A percentile compares a stretch with the other conserved stretches of the same genome.
phyloP scores from a whole-genome alignment of 2,113 vertebrate genomes.

The Callocephalon fimbriatum region DNA sequence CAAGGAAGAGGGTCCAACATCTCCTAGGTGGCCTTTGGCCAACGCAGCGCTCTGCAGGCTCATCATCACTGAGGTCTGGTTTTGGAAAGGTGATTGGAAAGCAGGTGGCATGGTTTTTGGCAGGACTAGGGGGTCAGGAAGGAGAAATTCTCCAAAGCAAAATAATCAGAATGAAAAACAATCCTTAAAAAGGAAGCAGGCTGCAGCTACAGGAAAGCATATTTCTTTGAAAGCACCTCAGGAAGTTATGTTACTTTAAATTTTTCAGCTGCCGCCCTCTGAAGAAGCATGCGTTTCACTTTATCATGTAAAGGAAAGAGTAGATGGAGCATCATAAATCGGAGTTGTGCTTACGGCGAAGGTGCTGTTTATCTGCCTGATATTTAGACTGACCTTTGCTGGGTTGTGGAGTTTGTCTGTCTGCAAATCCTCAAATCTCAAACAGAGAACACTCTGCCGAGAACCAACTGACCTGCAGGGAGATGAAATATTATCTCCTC shows the following conservation, averaged over 20 bases:
- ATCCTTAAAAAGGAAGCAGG: neutral
- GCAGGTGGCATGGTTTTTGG: neutral
- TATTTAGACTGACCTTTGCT: slow-evolving; percentile 81
- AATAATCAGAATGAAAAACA: neutral
- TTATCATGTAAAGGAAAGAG: slow-evolving; percentile 59
- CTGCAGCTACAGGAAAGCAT: slow-evolving; percentile 52
- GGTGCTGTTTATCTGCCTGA: slow-evolving; percentile 73
- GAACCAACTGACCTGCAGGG: slow-evolving; percentile 61
- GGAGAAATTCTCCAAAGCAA: slow-evolving; percentile 45
- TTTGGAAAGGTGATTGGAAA: neutral
- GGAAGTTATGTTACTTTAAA: slow-evolving; percentile 65
- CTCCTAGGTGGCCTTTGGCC: neutral
- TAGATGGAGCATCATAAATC: slow-evolving; percentile 58
- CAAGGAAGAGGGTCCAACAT: neutral
- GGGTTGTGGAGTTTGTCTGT: slow-evolving; percentile 78
- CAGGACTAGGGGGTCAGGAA: neutral
- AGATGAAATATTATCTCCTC: slow-evolving; percentile 73
- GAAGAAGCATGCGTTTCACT: slow-evolving; percentile 5
- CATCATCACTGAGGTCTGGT: neutral
- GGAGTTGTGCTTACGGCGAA: slow-evolving; percentile 49
- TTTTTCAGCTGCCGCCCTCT: slow-evolving; percentile 19
- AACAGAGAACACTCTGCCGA: slow-evolving; percentile 68
- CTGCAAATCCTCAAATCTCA: slow-evolving; percentile 77
- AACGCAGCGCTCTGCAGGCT: rapidly evolving
- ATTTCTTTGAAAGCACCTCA: slow-evolving; percentile 61